Conservation (phyloP, 2,113 vertebrate genomes). For the Gnathonemus echidnorhynchus region DNA sequence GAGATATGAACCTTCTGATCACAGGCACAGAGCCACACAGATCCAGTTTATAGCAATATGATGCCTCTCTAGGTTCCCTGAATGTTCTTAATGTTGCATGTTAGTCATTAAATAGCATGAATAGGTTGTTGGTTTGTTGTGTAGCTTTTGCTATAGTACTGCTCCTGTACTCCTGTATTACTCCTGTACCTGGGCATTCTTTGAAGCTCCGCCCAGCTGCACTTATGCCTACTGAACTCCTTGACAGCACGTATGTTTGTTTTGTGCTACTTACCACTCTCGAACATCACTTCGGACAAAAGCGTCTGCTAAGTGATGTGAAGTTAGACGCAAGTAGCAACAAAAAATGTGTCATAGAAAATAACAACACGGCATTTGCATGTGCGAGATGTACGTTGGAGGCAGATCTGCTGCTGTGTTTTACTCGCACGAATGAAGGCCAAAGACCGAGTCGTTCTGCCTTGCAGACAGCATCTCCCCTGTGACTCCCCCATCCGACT, state of each 20-base stretch:
- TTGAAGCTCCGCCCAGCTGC: background rate
- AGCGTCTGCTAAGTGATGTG: background rate
- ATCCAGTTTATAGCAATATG: background rate
- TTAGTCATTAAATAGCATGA: background rate
- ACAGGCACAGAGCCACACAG: background rate
- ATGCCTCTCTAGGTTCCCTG: background rate
- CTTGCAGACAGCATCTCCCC: conserved; percentile 35
- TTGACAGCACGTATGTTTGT: background rate
- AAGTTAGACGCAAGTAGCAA: background rate
- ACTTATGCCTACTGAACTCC: background rate
- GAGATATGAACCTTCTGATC: background rate
- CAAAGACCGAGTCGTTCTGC: background rate
- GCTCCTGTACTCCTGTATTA: background rate
- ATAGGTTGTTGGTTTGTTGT: background rate
- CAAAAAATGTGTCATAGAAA: background rate
- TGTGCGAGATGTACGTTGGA: background rate
- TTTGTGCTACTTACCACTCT: background rate
- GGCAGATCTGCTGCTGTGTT: background rate
- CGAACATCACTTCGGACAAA: background rate
- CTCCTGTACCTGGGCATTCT: background rate
- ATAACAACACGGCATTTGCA: background rate
- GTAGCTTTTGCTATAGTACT: background rate
- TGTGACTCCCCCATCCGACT: conserved; percentile 26
- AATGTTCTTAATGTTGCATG: background rate
- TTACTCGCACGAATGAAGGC: background rate